These are phyloP conservation scores for Papio anubis DNA, from an alignment of 2,113 vertebrate genomes.

Conservation along the genomic window DNA sequence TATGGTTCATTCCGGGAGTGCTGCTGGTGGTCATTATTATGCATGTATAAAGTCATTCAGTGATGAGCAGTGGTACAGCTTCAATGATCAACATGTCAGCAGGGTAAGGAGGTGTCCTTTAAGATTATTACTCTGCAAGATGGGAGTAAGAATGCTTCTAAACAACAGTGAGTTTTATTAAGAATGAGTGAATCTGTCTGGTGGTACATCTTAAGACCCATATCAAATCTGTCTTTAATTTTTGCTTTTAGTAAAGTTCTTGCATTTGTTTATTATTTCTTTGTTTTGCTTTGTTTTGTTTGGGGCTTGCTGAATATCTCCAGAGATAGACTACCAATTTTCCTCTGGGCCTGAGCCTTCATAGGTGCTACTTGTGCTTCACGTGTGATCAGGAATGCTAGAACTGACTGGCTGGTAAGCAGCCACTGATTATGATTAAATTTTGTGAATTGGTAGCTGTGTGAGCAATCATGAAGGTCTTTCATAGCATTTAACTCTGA, in stretches of 20 bases:
- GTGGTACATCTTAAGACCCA: not conserved
- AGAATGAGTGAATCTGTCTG: not conserved
- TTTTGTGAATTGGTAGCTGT: slow-evolving; percentile 10
- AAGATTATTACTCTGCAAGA: slow-evolving; percentile 1
- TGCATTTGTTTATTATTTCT: slow-evolving; percentile 22
- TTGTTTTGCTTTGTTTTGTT: not conserved
- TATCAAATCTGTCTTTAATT: not conserved
- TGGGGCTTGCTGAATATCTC: not conserved
- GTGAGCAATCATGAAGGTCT: not conserved
- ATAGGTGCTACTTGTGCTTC: not conserved
- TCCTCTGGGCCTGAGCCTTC: not conserved
- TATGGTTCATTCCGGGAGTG: slow-evolving; percentile 99
- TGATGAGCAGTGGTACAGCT: slow-evolving; percentile 99
- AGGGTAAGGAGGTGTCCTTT: slow-evolving; percentile 88
- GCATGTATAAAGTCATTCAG: slow-evolving; percentile 98
- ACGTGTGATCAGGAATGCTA: not conserved
- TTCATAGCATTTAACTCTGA: not conserved
- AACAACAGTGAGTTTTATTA: not conserved
- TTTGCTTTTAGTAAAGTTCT: not conserved
- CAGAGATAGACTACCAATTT: not conserved
- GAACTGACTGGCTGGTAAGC: not conserved
- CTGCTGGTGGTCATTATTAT: slow-evolving; percentile 98
- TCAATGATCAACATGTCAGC: slow-evolving; percentile 99
- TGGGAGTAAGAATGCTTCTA: not conserved
- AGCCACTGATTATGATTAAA: not conserved